A percentile compares a stretch with the other conserved stretches of the same genome.
These are phyloP conservation scores for Hippopotamus amphibius DNA, from an alignment of 2,113 vertebrate species.

Conservation along the genomic window DNA sequence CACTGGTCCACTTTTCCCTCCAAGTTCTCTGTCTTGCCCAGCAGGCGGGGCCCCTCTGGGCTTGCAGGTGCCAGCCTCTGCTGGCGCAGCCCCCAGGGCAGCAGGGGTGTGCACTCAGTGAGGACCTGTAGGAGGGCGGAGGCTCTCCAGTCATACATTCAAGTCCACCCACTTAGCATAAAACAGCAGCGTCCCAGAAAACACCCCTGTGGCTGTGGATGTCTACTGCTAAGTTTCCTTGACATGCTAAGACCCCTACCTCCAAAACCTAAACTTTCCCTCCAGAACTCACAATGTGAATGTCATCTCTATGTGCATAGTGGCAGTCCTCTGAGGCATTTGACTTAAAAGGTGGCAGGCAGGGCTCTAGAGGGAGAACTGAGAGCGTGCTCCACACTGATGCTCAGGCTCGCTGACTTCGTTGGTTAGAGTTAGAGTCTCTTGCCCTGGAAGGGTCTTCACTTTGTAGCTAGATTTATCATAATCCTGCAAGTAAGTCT, in stretches of 20 bases:
- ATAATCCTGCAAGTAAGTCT: background rate
- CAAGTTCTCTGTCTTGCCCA: background rate
- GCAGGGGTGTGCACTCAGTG: background rate
- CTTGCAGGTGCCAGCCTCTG: rapidly evolving
- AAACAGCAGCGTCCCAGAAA: background rate
- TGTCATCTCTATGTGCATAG: background rate
- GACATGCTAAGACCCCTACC: background rate
- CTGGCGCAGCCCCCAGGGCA: background rate
- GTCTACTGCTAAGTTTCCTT: background rate
- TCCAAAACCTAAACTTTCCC: background rate
- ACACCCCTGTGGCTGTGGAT: background rate
- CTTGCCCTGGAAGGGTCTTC: background rate
- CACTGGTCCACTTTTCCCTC: background rate
- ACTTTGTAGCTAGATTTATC: background rate
- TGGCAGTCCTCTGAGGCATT: background rate
- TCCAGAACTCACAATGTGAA: background rate
- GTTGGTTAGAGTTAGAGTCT: background rate
- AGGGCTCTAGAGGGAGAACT: background rate
- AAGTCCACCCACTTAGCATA: background rate
- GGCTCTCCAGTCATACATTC: background rate
- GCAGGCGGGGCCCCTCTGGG: background rate
- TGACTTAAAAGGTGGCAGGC: background rate
- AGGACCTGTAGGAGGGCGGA: background rate
- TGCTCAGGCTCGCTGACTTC: background rate
- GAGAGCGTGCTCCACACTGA: rapidly evolving